Evolutionary conservation across 1,140 invertebrate species (phyloP), one percentile per base, ranked within the genome.

Genomic region (Cydia pomonella): DNA sequence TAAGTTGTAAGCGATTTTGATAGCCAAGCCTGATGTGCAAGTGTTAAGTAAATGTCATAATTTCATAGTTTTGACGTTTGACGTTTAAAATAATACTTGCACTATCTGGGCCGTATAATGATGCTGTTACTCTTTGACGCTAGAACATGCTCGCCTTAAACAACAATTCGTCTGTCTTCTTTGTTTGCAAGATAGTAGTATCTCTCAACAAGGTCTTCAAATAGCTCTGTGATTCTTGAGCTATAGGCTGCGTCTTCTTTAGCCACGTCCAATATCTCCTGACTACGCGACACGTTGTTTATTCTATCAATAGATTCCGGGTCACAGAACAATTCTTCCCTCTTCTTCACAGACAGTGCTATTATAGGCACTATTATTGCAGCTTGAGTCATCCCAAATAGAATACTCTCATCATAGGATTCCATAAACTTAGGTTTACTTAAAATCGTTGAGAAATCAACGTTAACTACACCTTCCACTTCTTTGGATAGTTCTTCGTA

Each of bases 361-460:
- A 88, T 81, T 77, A 94, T 82, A 69, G 94, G 94, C 2, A 91
- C 87, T 76, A 94, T 93, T 50, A 94, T 74, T 10, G 87, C 85
- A 62, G 93, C 93, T 81, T 94, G 94, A 6, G 93, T 94, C 12
- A 94, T 80, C 23, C 88, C 94, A 79, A 90, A 88, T 16, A 92
- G 73, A 3, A 92, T 81, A 86, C 90, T 94, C 73, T 94, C 85
- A 53, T 90, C 74, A 38, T 94, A 92, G 0, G 86, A 87, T 59
- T 90, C 77, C 5, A 80, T 77, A 21, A 93, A 82, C 23, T 84
- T 74, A 6, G 78, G 21, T 77, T 89, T 89, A 16, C 87, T 77
- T 13, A 94, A 73, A 74, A 89, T 81, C 4, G 64, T 33, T 33
- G 27, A 16, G 12, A 79, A 76, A 25, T 80, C 73, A 29, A 92